Evolutionary conservation across 2,113 vertebrate species (phyloP).

Genomic region (Oryzias woworae): DNA sequence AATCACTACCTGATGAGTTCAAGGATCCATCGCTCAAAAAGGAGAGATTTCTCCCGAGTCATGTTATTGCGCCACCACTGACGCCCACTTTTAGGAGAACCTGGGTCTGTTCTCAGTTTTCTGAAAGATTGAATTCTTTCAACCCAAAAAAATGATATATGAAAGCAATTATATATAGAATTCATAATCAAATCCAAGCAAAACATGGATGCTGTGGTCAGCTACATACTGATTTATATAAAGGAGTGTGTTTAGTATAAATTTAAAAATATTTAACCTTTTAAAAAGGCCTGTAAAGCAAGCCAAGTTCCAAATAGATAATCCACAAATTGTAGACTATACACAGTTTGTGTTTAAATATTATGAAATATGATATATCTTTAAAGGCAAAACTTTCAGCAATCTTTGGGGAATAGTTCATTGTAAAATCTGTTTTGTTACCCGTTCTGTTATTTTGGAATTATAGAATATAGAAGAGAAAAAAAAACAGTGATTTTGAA

Average conservation of each 20-base stretch:
- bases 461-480: background rate
- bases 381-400: background rate
- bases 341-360: background rate
- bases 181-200: slow-evolving; percentile 16
- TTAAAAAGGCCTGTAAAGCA: background rate
- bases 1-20: slow-evolving; percentile 27
- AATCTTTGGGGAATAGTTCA: background rate
- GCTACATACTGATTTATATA: background rate
- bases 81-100: no score
- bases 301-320: slow-evolving; percentile 19
- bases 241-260: background rate
- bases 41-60: slow-evolving; percentile 1
- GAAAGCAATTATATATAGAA: background rate
- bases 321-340: background rate
- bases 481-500: background rate
- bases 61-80: no score
- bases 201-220: background rate
- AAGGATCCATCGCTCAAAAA: slow-evolving; percentile 10
- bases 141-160: no score
- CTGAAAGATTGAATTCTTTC: no score
- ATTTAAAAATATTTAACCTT: slow-evolving; percentile 18
- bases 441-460: background rate
- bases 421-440: background rate
- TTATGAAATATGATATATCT: background rate
- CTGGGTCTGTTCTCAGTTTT: no score